Evolutionary conservation across 2,113 vertebrate species (phyloP), one percentile per base, ranked within the genome.

Genomic region (Plecotus auritus): DNA sequence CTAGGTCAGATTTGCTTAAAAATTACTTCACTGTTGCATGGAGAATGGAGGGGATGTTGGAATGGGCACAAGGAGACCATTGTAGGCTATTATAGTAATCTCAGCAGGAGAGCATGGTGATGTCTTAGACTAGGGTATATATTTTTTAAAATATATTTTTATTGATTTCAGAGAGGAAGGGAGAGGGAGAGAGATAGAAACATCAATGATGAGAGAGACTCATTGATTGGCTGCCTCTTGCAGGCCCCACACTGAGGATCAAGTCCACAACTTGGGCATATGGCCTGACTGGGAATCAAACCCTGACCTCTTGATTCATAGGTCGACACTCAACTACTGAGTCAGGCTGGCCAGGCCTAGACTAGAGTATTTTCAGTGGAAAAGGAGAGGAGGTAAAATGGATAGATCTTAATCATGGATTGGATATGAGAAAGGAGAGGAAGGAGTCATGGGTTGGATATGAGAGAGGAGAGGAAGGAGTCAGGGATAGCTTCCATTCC

Each of bases 1-100:
- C 23, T 40, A 32, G 72, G 78, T 81, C 32, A 92, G 7, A 81
- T 86, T 95, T 77, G 70, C 40, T 86, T 92, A 78, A 91, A 95
- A 92, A 61, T 92, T 77, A 54, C 35, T 69, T 92, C 77, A 42
- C 42, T 89, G 14, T 69, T 88, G 4, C 14, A 59, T 85, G 45
- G 35, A 91, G 70, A 91, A 59, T 66, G 35, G 49, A 30, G 7
- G 67, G 42, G 40, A 40, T 85, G 4, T 86, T 80, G 61, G 11
- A 90, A 18, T 74, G 54, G 47, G 56, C 11, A 9, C 9, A 28
- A 28, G 47, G 74, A 92, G 20, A 84, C 35, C 20, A 73, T 3
- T 78, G 64, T 90, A 84, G 66, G 17, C 32, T 95, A 7, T 83
- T 67, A 72, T 13, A 69, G 40, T 69, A 80, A 90, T 35, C 49